A percentile compares a stretch with the other conserved stretches of the same genome.
Evolutionary conservation across 2,888 invertebrate species (phyloP).

Genomic region (Tenthredo mesomela): DNA sequence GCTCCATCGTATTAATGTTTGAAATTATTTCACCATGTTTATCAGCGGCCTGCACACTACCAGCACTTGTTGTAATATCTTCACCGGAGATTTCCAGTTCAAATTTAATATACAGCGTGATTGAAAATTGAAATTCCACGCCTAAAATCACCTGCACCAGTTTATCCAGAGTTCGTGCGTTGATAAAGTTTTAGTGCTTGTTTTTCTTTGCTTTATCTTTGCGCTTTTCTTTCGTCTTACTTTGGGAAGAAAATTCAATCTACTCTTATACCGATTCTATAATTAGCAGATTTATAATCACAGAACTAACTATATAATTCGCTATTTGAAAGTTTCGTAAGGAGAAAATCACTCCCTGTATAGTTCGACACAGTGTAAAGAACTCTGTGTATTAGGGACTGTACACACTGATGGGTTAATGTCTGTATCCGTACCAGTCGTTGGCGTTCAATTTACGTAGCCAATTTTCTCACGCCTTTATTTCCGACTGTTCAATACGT

Average conservation of each 20-base stretch:
- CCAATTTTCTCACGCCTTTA: slow-evolving; percentile 74
- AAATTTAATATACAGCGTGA: not conserved
- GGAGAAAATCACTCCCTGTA: not conserved
- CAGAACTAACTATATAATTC: not conserved
- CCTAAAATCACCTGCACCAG: not conserved
- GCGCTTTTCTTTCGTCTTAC: not conserved
- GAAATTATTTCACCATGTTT: slow-evolving; percentile 44
- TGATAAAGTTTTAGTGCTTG: not conserved
- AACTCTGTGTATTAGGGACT: slow-evolving; percentile 69
- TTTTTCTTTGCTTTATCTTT: too few relatives aligned
- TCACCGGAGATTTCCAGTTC: slow-evolving; percentile 39
- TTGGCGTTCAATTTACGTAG: slow-evolving; percentile 62
- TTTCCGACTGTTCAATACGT: slow-evolving; percentile 60
- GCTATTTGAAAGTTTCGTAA: not conserved
- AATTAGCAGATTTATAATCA: not conserved
- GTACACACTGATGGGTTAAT: slow-evolving; percentile 74
- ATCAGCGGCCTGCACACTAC: not conserved
- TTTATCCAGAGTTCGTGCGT: not conserved
- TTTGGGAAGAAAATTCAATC: not conserved
- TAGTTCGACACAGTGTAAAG: slow-evolving; percentile 56
- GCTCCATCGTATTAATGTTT: slow-evolving; percentile 62
- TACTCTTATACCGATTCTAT: not conserved
- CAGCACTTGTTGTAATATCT: not conserved
- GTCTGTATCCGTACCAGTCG: slow-evolving; percentile 77
- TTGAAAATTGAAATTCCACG: not conserved